phyloP scores from a whole-genome alignment of 1,140 invertebrate genomes.

The Drosophila orosa region DNA sequence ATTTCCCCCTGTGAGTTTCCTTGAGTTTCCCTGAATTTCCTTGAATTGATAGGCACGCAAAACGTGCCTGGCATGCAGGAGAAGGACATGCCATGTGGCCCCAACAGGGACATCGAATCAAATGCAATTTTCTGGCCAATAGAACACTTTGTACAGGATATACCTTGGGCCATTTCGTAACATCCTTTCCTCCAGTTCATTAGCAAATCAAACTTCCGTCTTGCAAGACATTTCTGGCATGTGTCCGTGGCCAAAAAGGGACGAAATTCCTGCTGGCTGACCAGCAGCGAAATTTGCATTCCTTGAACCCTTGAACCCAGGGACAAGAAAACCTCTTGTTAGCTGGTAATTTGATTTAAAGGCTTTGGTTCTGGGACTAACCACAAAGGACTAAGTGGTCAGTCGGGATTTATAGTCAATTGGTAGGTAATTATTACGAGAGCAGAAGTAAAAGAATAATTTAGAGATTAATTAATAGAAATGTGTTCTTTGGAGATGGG shows the following conservation, averaged over 20 bases:
- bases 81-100: constrained; percentile 35
- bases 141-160: constrained; percentile 58
- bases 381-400: background rate
- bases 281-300: constrained; percentile 65
- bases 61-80: constrained; percentile 74
- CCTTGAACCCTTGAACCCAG: constrained; percentile 28
- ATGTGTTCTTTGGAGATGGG: no score
- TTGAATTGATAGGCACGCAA: constrained; percentile 50
- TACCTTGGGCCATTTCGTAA: constrained; percentile 39
- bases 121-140: constrained; percentile 81
- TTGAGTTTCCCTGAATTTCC: constrained; percentile 12
- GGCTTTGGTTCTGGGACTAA: constrained; percentile 31
- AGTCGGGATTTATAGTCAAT: background rate
- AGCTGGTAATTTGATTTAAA: constrained; percentile 73
- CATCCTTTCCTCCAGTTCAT: constrained; percentile 74
- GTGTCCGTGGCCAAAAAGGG: constrained; percentile 53
- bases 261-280: constrained; percentile 32
- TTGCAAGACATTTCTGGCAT: constrained; percentile 57
- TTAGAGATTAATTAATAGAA: no score
- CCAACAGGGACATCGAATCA: constrained; percentile 61
- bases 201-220: constrained; percentile 81
- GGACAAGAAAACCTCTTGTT: constrained; percentile 60
- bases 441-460: no score
- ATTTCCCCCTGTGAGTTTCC: constrained; percentile 17
- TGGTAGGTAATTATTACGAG: background rate